phyloP scores from a whole-genome alignment of 2,113 vertebrate species.

The Columba livia region DNA sequence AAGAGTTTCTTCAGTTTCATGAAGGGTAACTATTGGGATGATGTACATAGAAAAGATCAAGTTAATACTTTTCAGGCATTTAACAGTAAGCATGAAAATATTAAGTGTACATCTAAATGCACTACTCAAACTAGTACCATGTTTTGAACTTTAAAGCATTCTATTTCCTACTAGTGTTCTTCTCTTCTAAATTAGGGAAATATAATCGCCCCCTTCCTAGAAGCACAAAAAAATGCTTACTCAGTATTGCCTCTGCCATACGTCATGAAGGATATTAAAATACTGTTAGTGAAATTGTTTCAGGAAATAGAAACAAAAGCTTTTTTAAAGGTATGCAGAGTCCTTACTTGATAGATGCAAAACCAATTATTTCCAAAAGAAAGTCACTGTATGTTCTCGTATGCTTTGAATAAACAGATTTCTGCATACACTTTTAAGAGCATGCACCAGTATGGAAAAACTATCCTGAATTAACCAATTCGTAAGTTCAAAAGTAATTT shows the following conservation, averaged over 20 bases:
- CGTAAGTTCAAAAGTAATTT: neutral
- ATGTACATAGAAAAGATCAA: neutral
- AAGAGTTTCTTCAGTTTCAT: neutral
- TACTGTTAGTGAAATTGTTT: neutral
- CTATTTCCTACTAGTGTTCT: neutral
- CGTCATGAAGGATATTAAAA: neutral
- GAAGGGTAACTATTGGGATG: neutral
- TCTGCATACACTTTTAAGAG: neutral
- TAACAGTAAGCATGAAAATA: neutral
- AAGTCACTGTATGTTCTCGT: neutral
- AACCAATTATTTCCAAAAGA: neutral
- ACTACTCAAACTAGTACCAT: neutral
- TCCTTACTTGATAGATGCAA: neutral
- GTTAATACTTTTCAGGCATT: neutral
- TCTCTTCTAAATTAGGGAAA: neutral
- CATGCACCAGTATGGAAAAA: neutral
- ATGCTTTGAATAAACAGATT: neutral
- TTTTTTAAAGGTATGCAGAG: neutral
- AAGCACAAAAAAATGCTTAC: neutral
- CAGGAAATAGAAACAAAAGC: neutral
- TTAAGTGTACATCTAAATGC: neutral
- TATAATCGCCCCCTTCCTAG: neutral
- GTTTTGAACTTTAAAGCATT: neutral
- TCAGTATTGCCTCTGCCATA: neutral
- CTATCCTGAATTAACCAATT: neutral